Conservation (phyloP, 2,113 vertebrate species). For the Gallinago media region DNA sequence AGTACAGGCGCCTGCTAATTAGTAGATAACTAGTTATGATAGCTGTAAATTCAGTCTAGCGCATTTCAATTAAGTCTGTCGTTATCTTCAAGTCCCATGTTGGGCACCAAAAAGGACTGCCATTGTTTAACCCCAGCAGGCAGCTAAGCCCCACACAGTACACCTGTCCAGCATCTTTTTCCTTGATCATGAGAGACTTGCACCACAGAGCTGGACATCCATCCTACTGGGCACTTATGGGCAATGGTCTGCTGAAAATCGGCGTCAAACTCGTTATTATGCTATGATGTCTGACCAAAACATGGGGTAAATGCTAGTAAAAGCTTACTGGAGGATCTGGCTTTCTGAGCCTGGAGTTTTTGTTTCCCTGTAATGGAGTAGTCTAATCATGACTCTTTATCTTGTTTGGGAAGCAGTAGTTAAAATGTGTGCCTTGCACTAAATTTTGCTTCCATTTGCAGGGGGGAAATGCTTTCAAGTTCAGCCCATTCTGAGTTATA, state of each 20-base stretch:
- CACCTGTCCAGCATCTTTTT: not conserved
- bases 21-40: not conserved
- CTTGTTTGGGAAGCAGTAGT: not conserved
- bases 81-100: not conserved
- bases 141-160: not conserved
- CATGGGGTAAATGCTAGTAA: not conserved
- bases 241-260: not conserved
- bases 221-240: not conserved
- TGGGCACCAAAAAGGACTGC: not conserved
- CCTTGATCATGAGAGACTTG: not conserved
- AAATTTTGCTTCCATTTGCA: not conserved
- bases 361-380: not conserved
- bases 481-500: not conserved
- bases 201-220: not conserved
- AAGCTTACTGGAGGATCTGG: not conserved
- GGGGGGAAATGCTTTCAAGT: not conserved
- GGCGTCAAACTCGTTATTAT: not conserved
- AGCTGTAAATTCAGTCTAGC: not conserved
- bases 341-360: not conserved
- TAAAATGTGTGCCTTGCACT: not conserved
- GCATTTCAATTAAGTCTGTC: not conserved
- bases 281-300: not conserved
- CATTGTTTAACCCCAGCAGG: not conserved
- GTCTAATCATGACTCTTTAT: not conserved
- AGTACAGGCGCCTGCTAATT: not conserved